A percentile compares a stretch with the other conserved stretches of the same genome.
Evolutionary conservation across 1,140 invertebrate genomes (phyloP).

Genomic region (Trigoniulus corallinus): DNA sequence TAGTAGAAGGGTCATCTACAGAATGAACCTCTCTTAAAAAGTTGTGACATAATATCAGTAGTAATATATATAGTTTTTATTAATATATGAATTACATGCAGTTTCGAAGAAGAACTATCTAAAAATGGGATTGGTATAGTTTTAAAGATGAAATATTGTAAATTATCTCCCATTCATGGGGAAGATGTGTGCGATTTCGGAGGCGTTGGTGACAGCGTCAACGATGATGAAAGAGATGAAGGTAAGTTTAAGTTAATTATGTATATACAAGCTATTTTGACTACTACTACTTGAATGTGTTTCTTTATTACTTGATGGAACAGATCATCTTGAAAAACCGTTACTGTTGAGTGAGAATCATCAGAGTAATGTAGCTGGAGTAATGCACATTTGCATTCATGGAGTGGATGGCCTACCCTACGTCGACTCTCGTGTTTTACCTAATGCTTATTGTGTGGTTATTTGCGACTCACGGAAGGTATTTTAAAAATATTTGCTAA

Average conservation of each 20-base stretch:
- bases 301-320: conserved; percentile 2
- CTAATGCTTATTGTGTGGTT: conserved; percentile 37
- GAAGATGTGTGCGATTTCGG: conserved; percentile 29
- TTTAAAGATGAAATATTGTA: background rate
- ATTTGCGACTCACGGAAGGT: conserved; percentile 37
- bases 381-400: conserved; percentile 35
- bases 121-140: background rate
- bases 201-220: conserved; percentile 25
- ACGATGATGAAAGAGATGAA: background rate
- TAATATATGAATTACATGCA: background rate
- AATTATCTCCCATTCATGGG: conserved; percentile 10
- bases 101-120: background rate
- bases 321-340: conserved; percentile 7
- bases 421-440: conserved; percentile 27
- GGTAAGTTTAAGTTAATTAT: conserved; percentile 2
- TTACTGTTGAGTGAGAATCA: conserved; percentile 14
- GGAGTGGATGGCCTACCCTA: conserved; percentile 31
- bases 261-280: conserved; percentile 3
- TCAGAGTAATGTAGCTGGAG: conserved; percentile 25
- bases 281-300: background rate
- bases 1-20: too few species aligned
- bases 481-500: too few species aligned
- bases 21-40: too few species aligned
- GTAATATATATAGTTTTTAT: too few species aligned
- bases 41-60: too few species aligned